These are phyloP conservation scores for Trisateles emortualis DNA, from an alignment of 2,888 invertebrate species.

Conservation along the genomic window DNA sequence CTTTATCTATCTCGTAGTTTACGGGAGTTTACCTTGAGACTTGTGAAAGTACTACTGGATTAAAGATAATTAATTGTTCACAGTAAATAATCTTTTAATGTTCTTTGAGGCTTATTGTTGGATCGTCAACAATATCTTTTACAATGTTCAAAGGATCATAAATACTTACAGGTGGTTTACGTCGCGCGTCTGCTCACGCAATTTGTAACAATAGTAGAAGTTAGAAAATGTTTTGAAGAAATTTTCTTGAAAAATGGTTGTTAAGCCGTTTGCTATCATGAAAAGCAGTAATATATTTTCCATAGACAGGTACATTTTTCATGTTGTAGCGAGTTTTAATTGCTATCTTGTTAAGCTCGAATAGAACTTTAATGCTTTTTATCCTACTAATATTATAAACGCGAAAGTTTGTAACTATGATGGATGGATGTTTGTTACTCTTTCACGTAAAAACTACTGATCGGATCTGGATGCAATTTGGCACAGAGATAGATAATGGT, in stretches of 20 bases:
- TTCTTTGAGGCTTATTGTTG: constrained; percentile 20
- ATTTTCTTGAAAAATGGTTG: background rate
- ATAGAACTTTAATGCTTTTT: no score
- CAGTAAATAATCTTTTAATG: constrained; percentile 26
- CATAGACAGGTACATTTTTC: no score
- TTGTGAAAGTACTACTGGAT: background rate
- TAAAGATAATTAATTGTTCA: constrained; percentile 13
- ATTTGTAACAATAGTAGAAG: background rate
- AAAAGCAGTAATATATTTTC: no score
- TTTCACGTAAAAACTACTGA: no score
- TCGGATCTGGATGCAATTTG: no score
- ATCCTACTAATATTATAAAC: no score
- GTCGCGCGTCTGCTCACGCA: background rate
- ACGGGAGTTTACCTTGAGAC: constrained; percentile 4
- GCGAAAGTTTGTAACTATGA: no score
- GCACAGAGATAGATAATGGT: no score
- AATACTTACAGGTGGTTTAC: constrained; percentile 6
- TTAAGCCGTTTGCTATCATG: background rate
- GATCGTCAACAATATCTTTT: constrained; percentile 23
- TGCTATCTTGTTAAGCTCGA: no score
- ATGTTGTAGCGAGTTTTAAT: no score
- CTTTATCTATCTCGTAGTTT: constrained; percentile 28
- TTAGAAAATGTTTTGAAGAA: background rate
- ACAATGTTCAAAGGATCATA: constrained; percentile 13
- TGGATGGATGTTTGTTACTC: no score